Base-by-base conservation (phyloP, 2,797 vertebrate species). In the Phrynocephalus vlangalii region DNA sequence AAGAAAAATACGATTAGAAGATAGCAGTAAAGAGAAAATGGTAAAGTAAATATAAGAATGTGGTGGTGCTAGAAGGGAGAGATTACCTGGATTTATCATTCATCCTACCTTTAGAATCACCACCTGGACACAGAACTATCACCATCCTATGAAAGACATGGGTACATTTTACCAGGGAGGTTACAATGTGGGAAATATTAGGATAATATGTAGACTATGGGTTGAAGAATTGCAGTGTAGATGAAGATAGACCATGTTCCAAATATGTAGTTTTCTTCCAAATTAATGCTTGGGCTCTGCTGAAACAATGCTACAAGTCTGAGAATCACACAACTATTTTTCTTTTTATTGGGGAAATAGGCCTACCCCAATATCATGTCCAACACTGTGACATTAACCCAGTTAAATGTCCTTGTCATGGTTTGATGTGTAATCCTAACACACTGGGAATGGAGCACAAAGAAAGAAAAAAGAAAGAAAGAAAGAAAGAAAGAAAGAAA, bases 41-140 rank as follows among this genome's bases (percentile, higher is more conserved):
- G n/a, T n/a, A n/a, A n/a, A n/a, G 33, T 30, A 52, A 56, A 33
- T 9, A 84, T 38, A 84, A 5, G 26, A 38, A n/a, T 8, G 20
- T n/a, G 33, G 44, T 77, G 18, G 20, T 30, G 38, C 3, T 38
- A n/a, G 83, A 77, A 77, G 70, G 28, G 5, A 71, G 5, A 66
- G 48, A 63, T 1, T 0, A 0, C 8, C 50, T 11, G 0, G 0
- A 50, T 15, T 86, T 10, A 56, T 4, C 86, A 67, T 77, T 77
- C n/a, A 68, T 13, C n/a, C 18, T 38, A n/a, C 48, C 5, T 30
- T 85, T 50, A 66, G 73, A 48, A 78, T 22, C 30, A 73, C 22
- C 26, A 30, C 13, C 8, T 26, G 63, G 77, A 38, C 48, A 67
- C 10, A 83, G 18, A 63, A 63, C 4, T 18, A 63, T 63, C 60